Base-by-base conservation (phyloP, 2,888 invertebrate species). In the Myopa testacea region DNA sequence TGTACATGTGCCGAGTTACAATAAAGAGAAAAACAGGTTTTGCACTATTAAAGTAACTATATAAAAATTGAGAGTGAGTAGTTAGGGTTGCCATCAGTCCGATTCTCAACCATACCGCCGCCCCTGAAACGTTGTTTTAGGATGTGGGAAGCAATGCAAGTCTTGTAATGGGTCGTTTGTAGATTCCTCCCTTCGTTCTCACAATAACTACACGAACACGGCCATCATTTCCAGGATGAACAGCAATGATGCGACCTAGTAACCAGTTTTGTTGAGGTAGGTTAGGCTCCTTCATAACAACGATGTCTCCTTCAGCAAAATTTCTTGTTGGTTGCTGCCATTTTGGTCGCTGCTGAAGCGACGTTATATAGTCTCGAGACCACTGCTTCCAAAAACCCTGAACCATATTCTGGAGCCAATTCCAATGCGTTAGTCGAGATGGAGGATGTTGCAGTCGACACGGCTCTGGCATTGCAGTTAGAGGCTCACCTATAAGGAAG, bases 371-470 rank as follows among this genome's bases (percentile, higher is more conserved):
- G 63, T 77, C 75, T 4, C 2, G 14, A 0, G 76, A 73, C 80
- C 81, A 81, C 34, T 78, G 71, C 14, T 76, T 79, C 81, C 80
- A 82, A 52, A 81, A 81, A 26, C 70, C 76, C 69, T 80, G 78
- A 16, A 60, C 69, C 75, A 78, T 73, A 37, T 34, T 69, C 55
- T 79, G 78, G 4, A 79, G 68, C 68, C 71, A 77, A 4, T 69
- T 62, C 5, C 77, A 10, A 1, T 69, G 8, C 0, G 67, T 76
- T 1, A 77, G 19, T 7, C 70, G 16, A 38, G 40, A 72, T 38
- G 37, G 5, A 14, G 55, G 58, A 4, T 10, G 55, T 4, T 1
- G 3, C 4, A n/a, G 7, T 8, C 4, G 37, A 34, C 8, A 12
- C 4, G 70, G 78, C 12, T 80, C 77, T 26, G 77, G 78, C n/a